phyloP scores from a whole-genome alignment of 2,113 vertebrate species.

The Phycodurus eques region DNA sequence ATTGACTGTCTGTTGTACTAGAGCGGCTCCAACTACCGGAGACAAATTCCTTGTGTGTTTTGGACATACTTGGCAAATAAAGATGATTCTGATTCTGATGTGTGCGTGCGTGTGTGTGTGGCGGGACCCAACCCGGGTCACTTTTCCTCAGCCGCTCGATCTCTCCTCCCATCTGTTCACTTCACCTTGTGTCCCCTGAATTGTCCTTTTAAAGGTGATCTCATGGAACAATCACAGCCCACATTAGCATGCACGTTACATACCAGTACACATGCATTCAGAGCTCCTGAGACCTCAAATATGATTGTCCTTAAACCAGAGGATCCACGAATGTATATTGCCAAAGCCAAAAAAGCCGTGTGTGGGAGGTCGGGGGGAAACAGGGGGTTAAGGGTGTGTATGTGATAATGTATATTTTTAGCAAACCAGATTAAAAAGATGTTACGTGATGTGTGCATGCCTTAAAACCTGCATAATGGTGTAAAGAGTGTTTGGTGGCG shows the following conservation, averaged over 20 bases:
- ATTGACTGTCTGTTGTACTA: no score
- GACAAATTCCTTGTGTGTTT: no score
- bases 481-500: background rate
- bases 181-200: conserved; percentile 60
- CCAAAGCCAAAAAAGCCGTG: background rate
- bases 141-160: conserved; percentile 37
- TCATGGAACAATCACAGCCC: conserved; percentile 54
- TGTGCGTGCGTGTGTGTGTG: background rate
- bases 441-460: conserved; percentile 7
- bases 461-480: background rate
- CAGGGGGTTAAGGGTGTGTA: conserved; percentile 14
- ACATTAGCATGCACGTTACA: conserved; percentile 62
- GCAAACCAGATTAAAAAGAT: conserved; percentile 18
- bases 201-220: conserved; percentile 68
- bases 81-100: no score
- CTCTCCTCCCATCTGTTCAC: conserved; percentile 51
- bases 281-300: conserved; percentile 50
- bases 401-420: conserved; percentile 49
- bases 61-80: no score
- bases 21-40: no score
- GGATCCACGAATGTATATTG: conserved; percentile 25
- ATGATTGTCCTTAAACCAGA: conserved; percentile 44
- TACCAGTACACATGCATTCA: conserved; percentile 39
- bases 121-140: conserved; percentile 32
- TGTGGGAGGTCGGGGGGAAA: background rate